phyloP scores from a whole-genome alignment of 2,797 vertebrate species.

The Melanotaenia maccullochi region DNA sequence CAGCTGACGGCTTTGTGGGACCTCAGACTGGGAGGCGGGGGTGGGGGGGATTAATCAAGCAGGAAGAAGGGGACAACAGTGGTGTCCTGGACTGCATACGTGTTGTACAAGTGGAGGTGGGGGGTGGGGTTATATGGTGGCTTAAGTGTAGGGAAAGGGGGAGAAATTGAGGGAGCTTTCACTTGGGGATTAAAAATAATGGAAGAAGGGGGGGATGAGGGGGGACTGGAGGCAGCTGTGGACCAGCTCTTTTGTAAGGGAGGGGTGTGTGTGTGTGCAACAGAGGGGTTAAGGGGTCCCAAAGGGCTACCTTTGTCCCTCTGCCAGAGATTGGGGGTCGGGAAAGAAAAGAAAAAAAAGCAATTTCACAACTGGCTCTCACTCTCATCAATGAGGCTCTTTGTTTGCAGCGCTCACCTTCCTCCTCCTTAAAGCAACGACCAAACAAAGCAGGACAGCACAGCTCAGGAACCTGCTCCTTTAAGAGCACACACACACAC shows the following conservation, averaged over 20 bases:
- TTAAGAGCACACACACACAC: constrained; percentile 56
- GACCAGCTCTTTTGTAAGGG: constrained; percentile 72
- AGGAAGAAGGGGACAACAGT: constrained; percentile 25
- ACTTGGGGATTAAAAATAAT: constrained; percentile 83
- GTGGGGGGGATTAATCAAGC: constrained; percentile 41
- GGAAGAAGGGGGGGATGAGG: constrained; percentile 51
- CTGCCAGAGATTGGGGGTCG: constrained; percentile 69
- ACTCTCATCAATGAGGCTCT: constrained; percentile 68
- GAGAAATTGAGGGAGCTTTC: constrained; percentile 68
- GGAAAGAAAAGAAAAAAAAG: constrained; percentile 50
- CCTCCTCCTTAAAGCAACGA: constrained; percentile 70
- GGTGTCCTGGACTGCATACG: constrained; percentile 15
- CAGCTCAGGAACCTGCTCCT: constrained; percentile 62
- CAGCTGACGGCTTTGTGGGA: constrained; percentile 82
- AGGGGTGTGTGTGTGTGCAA: constrained; percentile 40
- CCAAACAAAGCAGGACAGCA: constrained; percentile 60
- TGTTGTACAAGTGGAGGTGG: constrained; percentile 4
- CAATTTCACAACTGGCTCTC: constrained; percentile 56
- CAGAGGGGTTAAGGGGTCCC: constrained; percentile 70
- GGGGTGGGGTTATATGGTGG: constrained; percentile 5
- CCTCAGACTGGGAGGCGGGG: constrained; percentile 42
- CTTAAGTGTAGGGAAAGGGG: constrained; percentile 34
- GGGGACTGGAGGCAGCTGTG: constrained; percentile 80
- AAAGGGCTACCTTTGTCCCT: constrained; percentile 80
- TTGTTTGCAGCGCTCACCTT: constrained; percentile 77